Base-by-base conservation (phyloP, 2,888 invertebrate species). In the Acronicta psi region DNA sequence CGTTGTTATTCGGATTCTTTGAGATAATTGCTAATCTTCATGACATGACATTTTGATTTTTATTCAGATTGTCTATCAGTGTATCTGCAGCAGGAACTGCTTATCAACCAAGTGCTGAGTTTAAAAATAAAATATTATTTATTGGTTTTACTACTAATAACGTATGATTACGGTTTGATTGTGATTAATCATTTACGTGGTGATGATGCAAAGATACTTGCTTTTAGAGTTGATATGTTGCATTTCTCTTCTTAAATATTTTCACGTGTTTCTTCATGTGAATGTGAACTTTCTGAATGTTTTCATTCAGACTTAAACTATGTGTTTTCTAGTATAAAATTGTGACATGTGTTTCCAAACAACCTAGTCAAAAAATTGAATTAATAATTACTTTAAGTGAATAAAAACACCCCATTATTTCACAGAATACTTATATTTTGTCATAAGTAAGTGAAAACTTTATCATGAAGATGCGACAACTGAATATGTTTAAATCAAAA, bases 141-240 rank as follows among this genome's bases (percentile, higher is more conserved):
- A 69, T 59, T 52, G 47, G 38, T 45, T 63, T 57, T 59, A 53
- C 58, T 64, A 62, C 41, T 54, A 72, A 38, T 62, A 55, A 38
- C 43, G 50, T 40, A 42, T 62, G 63, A 72, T 59, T 59, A 63
- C 59, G 54, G 40, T 43, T 47, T 56, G 61, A 70, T 70, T 58
- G 55, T 51, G 16, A 73, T 67, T 55, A 55, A 70, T 70, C 58
- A 67, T 45, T n/a, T 17, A 8, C 31, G 45, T 14, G 31, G 57
- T 60, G 45, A 57, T 54, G 50, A 57, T 57, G 38, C 41, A 57
- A 41, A 41, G 65, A 66, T 75, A 34, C 4, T 20, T 42, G 23
- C 62, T 69, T 73, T 69, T 56, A 38, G 66, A 44, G 54, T 71
- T 71, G 75, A 75, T 70, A 51, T 46, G 52, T 54, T 50, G 67